phyloP scores from a whole-genome alignment of 2,888 invertebrate species.

The Crossocerus cetratus region DNA sequence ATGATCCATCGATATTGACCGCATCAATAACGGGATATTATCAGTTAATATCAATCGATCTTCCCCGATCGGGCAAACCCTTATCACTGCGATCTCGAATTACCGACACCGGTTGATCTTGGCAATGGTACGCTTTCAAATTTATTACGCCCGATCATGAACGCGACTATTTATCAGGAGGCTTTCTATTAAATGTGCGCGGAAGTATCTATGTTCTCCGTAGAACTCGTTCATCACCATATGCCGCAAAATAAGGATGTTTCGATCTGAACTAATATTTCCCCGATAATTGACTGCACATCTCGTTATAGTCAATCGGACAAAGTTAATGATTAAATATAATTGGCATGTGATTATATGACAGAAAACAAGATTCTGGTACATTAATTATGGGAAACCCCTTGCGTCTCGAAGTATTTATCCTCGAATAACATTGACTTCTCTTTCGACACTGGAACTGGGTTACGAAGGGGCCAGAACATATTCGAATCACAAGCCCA shows the following conservation, averaged over 20 bases:
- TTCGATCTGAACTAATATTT: no score
- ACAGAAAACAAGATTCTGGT: no score
- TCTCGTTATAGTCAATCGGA: no score
- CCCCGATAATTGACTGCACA: no score
- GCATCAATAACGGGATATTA: conserved; percentile 62
- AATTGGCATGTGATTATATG: no score
- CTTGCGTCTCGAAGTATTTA: no score
- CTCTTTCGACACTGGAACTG: conserved; percentile 45
- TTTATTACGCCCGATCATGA: conserved; percentile 47
- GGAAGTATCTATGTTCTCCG: conserved; percentile 21
- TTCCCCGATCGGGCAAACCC: conserved; percentile 47
- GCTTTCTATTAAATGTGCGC: conserved; percentile 33
- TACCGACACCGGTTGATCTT: conserved; percentile 45
- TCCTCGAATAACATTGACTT: no score
- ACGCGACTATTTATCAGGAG: conserved; percentile 46
- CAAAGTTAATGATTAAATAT: no score
- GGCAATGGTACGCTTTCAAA: conserved; percentile 28
- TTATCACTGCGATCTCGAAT: conserved; percentile 46
- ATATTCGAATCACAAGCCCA: conserved; percentile 66
- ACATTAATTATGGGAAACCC: no score
- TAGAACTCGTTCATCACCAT: conserved; percentile 16
- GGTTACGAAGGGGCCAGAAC: conserved; percentile 58
- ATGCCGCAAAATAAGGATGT: not conserved
- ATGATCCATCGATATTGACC: conserved; percentile 51
- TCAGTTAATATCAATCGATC: conserved; percentile 57